Conservation (phyloP, 2,113 vertebrate genomes). For the Percopsis transmontana region DNA sequence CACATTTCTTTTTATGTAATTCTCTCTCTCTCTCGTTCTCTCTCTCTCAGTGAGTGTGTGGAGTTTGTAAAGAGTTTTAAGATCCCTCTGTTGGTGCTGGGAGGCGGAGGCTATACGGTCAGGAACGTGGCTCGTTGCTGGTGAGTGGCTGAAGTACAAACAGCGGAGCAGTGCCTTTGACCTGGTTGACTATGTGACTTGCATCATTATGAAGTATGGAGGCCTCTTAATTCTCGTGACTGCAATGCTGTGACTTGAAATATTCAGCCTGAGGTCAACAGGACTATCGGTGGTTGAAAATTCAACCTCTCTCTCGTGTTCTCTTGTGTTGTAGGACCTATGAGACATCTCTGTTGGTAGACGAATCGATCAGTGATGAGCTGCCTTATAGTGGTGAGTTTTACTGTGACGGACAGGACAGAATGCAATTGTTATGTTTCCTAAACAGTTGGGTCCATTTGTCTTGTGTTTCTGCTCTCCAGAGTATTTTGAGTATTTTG, state of each 20-base stretch:
- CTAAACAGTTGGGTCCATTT: background rate
- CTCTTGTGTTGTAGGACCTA: conserved; percentile 85
- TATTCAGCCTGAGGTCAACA: background rate
- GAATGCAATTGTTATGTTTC: background rate
- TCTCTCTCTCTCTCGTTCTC: background rate
- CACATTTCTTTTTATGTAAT: background rate
- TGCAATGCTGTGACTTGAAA: background rate
- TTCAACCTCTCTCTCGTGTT: background rate
- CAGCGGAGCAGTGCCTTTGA: too few species aligned
- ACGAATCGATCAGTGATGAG: conserved; percentile 96
- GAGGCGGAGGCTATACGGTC: conserved; percentile 96
- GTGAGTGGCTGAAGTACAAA: conserved; percentile 70
- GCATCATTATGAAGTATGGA: too few species aligned
- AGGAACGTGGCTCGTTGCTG: conserved; percentile 97
- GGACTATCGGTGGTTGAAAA: background rate
- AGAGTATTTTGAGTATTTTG: conserved; percentile 99
- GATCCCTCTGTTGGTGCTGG: conserved; percentile 94
- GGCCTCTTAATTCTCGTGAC: too few species aligned
- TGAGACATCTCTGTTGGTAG: conserved; percentile 91
- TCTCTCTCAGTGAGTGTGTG: conserved; percentile 87
- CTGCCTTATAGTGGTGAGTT: conserved; percentile 94
- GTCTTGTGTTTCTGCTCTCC: background rate
- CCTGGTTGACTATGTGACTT: too few species aligned
- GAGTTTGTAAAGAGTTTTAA: conserved; percentile 98
- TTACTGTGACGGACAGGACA: too few species aligned